Base-by-base conservation (phyloP, 37 sponge, comb jelly and placozoan genomes). In the Cladorhizidae sp. region DNA sequence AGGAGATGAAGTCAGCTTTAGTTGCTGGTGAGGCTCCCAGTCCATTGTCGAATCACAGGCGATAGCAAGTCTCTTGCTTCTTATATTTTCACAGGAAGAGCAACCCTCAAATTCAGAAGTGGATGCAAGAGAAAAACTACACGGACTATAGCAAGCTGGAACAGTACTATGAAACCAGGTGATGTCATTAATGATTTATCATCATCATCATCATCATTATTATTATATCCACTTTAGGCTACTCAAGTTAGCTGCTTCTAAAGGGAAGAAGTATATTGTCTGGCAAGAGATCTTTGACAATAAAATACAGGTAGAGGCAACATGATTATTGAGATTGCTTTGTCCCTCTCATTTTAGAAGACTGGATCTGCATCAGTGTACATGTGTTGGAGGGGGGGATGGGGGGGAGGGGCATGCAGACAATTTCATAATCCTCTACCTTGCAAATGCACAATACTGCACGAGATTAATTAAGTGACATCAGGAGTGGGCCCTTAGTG, bases 281-380 rank as follows among this genome's bases (percentile, higher is more conserved):
- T 97, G 98, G 98, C 89, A 97, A 84, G 98, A 97, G 78, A 90
- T 94, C 42, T 89, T 97, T 84, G 95, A 94, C 72, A 97, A 97
- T 68, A 85, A 85, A 58, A 69, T 94, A 33, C 33, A 91, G 86
- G 89, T 95, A 38, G 9, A 12, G 49, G 5, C 9, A 9, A 12
- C 49, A 45, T 45, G 49, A 9, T 12, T 9, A 45, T 12, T 45
- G 49, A 12, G 49, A 45, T 12, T 45, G 49, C 8, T 45, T 9
- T 45, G 5, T 5, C 49, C 5, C 9, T 12, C 49, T 45, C 9
- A 9, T 45, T 9, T 12, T 45, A 9, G 5, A 9, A 45, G 8
- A 45, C 9, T 45, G 9, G 5, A 9, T 12, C 5, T 45, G 49
- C 5, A 5, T 9, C 9, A 9, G 49, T 45, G 9, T 45, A 45